Evolutionary conservation across 2,888 invertebrate species (phyloP).

Genomic region (Drosophila nr. perissopoda): DNA sequence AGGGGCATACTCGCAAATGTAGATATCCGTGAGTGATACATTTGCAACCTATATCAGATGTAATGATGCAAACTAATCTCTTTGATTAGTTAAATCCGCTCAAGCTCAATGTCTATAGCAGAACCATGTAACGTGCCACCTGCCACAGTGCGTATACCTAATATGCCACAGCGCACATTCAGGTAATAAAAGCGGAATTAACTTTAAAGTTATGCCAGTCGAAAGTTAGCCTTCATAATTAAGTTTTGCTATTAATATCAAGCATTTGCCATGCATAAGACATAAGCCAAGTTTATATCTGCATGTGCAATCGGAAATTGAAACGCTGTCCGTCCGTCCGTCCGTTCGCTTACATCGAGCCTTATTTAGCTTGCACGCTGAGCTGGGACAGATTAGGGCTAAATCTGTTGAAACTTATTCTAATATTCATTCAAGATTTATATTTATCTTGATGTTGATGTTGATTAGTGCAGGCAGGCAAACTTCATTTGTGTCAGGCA

Average conservation of each 20-base stretch:
- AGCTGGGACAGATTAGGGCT: conserved; percentile 31
- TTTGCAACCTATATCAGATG: background rate
- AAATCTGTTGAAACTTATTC: conserved; percentile 31
- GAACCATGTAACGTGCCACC: background rate
- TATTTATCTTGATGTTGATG: conserved; percentile 37
- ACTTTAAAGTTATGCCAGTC: conserved; percentile 10
- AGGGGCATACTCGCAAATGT: background rate
- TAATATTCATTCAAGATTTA: conserved; percentile 40
- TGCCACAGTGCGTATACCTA: conserved; percentile 52
- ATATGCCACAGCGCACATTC: conserved; percentile 25
- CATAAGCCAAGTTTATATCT: conserved; percentile 11
- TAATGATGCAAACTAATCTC: background rate
- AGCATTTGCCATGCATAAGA: conserved; percentile 47
- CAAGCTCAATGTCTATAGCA: background rate
- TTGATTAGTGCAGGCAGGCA: conserved; percentile 19
- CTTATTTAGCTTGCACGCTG: conserved; percentile 34
- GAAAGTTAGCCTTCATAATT: conserved; percentile 44
- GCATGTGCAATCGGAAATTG: background rate
- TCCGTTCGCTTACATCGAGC: background rate
- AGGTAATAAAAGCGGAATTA: background rate
- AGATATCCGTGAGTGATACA: background rate
- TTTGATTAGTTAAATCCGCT: conserved; percentile 12
- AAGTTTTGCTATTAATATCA: conserved; percentile 52
- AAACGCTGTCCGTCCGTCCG: conserved; percentile 1
- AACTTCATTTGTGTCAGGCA: conserved; percentile 11